Conservation (phyloP, 2,113 vertebrate genomes). For the Platysteira castanea region DNA sequence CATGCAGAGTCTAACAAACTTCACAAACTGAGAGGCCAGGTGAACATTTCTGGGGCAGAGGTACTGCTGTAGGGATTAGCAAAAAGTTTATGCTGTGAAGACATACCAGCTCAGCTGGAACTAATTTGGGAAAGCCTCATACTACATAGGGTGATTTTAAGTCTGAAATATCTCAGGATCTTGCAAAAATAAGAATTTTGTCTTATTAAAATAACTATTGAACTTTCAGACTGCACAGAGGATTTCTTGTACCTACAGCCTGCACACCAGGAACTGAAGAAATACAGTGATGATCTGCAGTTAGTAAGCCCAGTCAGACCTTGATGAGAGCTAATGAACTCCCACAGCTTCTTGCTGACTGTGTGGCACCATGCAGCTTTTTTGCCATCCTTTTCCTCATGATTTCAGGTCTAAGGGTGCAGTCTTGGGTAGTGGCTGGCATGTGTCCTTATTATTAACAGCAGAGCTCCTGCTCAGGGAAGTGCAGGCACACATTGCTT, state of each 20-base stretch:
- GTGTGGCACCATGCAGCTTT: not conserved
- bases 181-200: not conserved
- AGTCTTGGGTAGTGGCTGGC: not conserved
- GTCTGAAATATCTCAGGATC: not conserved
- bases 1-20: not conserved
- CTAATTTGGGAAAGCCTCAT: not conserved
- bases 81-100: not conserved
- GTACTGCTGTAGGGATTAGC: not conserved
- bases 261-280: not conserved
- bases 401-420: not conserved
- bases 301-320: slow-evolving; percentile 13
- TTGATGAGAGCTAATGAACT: not conserved
- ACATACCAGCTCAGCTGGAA: not conserved
- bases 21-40: not conserved
- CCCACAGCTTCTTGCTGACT: not conserved
- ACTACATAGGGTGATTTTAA: not conserved
- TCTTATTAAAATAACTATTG: not conserved
- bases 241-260: not conserved
- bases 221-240: not conserved
- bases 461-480: not conserved
- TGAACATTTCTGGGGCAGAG: not conserved
- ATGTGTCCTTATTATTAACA: not conserved
- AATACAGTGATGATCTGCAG: not conserved
- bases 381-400: not conserved
- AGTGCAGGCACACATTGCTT: not conserved